phyloP scores from a whole-genome alignment of 2,888 invertebrate species.

The Pachymerium ferrugineum region DNA sequence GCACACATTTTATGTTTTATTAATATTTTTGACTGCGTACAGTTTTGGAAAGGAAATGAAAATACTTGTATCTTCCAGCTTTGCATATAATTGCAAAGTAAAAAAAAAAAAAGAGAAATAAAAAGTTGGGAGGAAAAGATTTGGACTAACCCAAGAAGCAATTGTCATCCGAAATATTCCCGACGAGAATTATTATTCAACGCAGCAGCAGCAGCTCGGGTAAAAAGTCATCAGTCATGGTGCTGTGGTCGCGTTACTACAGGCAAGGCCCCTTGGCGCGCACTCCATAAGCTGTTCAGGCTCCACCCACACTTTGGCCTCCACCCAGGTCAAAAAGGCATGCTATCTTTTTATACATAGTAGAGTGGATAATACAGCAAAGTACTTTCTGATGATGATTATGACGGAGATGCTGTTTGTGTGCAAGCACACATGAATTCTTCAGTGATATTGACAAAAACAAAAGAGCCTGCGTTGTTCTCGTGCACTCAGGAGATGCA shows the following conservation, averaged over 20 bases:
- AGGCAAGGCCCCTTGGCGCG: constrained; percentile 10
- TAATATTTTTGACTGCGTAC: background rate
- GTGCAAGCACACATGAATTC: constrained; percentile 3
- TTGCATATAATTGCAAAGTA: background rate
- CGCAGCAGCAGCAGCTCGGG: constrained; percentile 15
- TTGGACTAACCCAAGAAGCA: constrained; percentile 9
- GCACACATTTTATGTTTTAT: background rate
- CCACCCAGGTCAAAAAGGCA: constrained; percentile 17
- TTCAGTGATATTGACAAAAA: constrained; percentile 12
- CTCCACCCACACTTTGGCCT: constrained; percentile 16
- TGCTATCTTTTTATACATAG: constrained; percentile 16
- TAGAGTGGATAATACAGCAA: constrained; percentile 4
- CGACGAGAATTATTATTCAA: constrained; percentile 19
- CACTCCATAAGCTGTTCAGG: constrained; percentile 13
- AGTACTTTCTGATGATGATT: constrained; percentile 15
- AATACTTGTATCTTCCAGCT: background rate
- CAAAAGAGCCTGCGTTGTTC: constrained; percentile 3
- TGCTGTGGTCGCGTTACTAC: constrained; percentile 13
- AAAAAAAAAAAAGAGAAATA: background rate
- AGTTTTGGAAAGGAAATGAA: background rate
- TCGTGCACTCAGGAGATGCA: background rate
- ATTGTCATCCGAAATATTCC: constrained; percentile 15
- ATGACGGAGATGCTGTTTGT: constrained; percentile 10
- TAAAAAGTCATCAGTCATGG: constrained; percentile 19
- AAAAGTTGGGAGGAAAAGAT: constrained; percentile 11